Evolutionary conservation across 2,113 vertebrate genomes (phyloP), one percentile per base, ranked within the genome.

Genomic region (Bagarius yarrelli): DNA sequence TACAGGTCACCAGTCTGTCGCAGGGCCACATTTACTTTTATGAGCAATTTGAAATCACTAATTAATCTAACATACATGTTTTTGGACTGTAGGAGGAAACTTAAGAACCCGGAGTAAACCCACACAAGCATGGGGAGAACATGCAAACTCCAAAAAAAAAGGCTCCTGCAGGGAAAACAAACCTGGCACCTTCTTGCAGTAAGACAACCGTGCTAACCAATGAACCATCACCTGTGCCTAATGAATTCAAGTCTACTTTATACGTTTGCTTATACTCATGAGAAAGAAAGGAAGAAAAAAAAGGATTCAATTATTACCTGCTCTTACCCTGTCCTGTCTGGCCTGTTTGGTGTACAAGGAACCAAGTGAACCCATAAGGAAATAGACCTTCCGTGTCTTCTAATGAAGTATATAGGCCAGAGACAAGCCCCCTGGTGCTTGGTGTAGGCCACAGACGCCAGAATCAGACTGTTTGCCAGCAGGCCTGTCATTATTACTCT

Each of bases 401-500:
- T 67, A 34, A 47, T 23, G 52, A 66, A 59, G 44, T 44, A 66
- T 63, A 67, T 34, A 11, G 40, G 36, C 30, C 16, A 53, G 74
- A 69, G 61, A 80, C 44, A 70, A 71, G 44, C 64, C 79, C 40
- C 32, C 47, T 30, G 50, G 59, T 66, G n/a, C 52, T 67, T 13
- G 36, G 74, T 32, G 23, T 63, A 72, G 72, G 72, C 71, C 76
- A 76, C 84, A 85, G 81, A 83, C 72, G 72, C 81, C 81, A 80
- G 44, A 60, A 36, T 69, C 34, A 69, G 40, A 32, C 81, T 53
- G 78, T 76, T 67, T 77, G 76, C 69, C 55, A 73, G 69, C 55
- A 64, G 76, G 80, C 40, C 50, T 84, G 69, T 83, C 78, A 84
- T 86, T 83, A 83, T 80, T 83, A 75, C 76, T 74, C 76, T 67